Evolutionary conservation across 2,113 vertebrate genomes (phyloP).

Genomic region (Steatornis caripensis): DNA sequence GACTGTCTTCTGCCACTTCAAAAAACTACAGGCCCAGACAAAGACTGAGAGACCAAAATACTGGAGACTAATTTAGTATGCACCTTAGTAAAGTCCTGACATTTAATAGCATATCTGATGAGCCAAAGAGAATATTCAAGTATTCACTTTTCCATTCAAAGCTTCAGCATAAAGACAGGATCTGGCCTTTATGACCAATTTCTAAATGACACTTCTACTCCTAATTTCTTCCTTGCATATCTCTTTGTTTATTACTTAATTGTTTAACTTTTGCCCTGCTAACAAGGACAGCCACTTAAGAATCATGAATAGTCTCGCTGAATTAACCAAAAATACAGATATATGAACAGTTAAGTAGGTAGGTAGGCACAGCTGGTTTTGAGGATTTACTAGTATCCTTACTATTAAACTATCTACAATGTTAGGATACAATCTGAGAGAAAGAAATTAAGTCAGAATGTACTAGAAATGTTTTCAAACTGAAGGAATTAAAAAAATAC

Average conservation of each 20-base stretch:
- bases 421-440: background rate
- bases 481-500: background rate
- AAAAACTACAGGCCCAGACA: background rate
- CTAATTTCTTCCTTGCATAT: background rate
- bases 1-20: background rate
- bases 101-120: constrained; percentile 1
- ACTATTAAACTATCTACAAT: background rate
- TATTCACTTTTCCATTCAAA: constrained; percentile 26
- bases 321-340: background rate
- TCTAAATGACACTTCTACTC: background rate
- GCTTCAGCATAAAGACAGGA: background rate
- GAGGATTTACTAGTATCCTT: background rate
- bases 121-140: constrained; percentile 11
- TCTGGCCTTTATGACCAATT: background rate
- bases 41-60: background rate
- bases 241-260: background rate
- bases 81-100: constrained; percentile 1
- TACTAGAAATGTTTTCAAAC: background rate
- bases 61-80: background rate
- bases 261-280: background rate
- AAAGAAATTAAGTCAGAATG: background rate
- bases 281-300: background rate
- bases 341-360: background rate
- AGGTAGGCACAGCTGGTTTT: background rate
- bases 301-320: background rate